Percentiles rank a stretch among this genome's conserved stretches.
These are phyloP conservation scores for Drosophila trapezifrons DNA, from an alignment of 1,140 invertebrate genomes.

Conservation along the genomic window DNA sequence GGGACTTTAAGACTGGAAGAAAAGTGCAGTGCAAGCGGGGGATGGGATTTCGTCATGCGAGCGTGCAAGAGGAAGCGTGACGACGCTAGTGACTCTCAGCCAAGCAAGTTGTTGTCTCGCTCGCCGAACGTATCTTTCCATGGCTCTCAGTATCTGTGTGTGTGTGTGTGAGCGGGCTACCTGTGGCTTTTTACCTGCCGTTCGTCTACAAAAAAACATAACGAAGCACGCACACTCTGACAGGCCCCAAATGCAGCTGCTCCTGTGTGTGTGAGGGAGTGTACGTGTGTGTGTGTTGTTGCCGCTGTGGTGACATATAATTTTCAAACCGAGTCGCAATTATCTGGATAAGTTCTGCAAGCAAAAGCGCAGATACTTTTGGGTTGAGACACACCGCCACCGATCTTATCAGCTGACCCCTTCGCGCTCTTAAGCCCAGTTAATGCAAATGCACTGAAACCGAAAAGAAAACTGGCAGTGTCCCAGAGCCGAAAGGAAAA, in stretches of 20 bases:
- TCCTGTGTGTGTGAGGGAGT: slow-evolving; percentile 18
- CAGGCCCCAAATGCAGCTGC: slow-evolving; percentile 38
- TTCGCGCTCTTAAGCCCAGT: slow-evolving; percentile 14
- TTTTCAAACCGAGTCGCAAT: slow-evolving; percentile 69
- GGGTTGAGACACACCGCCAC: neutral
- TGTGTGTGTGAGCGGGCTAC: slow-evolving; percentile 42
- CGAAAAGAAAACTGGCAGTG: slow-evolving; percentile 24
- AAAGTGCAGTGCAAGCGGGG: slow-evolving; percentile 56
- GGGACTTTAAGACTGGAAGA: slow-evolving; percentile 16
- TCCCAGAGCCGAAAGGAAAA: slow-evolving; percentile 26
- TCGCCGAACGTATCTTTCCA: slow-evolving; percentile 41
- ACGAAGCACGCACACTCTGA: slow-evolving; percentile 34
- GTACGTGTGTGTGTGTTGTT: slow-evolving; percentile 10
- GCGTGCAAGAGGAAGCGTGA: slow-evolving; percentile 49
- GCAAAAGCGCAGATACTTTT: slow-evolving; percentile 8
- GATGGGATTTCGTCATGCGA: slow-evolving; percentile 66
- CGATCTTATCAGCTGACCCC: slow-evolving; percentile 34
- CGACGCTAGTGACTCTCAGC: slow-evolving; percentile 33
- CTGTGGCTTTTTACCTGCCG: slow-evolving; percentile 72
- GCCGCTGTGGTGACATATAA: slow-evolving; percentile 62
- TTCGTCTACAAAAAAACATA: slow-evolving; percentile 57
- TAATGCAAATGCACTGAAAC: slow-evolving; percentile 41
- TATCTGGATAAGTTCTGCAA: slow-evolving; percentile 56
- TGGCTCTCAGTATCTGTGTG: slow-evolving; percentile 18
- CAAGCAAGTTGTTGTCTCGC: slow-evolving; percentile 32